These are phyloP conservation scores for Psilopsiagon aymara DNA, from an alignment of 2,113 vertebrate genomes.

Conservation along the genomic window DNA sequence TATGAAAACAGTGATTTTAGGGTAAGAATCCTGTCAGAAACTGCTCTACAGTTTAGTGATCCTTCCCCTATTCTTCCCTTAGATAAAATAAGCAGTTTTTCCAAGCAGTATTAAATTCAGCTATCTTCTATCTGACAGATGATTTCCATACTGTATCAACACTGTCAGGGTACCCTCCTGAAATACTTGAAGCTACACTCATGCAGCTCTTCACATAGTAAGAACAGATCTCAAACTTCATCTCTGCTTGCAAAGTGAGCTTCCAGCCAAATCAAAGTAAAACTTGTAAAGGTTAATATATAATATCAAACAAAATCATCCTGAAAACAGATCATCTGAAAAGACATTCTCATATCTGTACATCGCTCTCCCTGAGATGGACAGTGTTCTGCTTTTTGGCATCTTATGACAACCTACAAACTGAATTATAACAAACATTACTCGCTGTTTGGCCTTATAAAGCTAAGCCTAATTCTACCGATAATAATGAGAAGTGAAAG, in stretches of 20 bases:
- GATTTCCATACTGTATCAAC: not conserved
- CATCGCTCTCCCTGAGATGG: not conserved
- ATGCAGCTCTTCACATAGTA: not conserved
- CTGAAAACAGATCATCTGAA: not conserved
- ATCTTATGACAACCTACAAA: not conserved
- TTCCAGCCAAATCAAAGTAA: not conserved
- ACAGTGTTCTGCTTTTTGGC: not conserved
- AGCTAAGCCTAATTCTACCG: not conserved
- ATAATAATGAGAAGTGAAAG: not conserved
- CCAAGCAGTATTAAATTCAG: not conserved
- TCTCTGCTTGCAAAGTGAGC: not conserved
- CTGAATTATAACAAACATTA: not conserved
- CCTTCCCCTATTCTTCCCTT: not conserved
- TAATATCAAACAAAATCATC: not conserved
- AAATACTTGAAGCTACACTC: not conserved
- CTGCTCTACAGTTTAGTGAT: not conserved
- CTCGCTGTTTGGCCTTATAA: not conserved
- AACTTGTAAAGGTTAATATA: not conserved
- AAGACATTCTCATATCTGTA: not conserved
- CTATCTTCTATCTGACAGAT: not conserved
- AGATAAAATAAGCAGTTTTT: not conserved
- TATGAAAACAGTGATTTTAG: not conserved
- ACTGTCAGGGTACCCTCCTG: not conserved
- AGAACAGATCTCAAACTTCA: constrained; percentile 5
- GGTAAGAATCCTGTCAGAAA: not conserved